Conservation (phyloP, 1,140 invertebrate species). For the roundworm (Caenorhabditis elegans) region WBcel235 BX284602.5:11527001-11527500, state of each 20-base stretch:
- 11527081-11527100: too few relatives aligned
- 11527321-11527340: neutral
- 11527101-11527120: neutral
- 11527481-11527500: too few relatives aligned
- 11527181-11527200: too few relatives aligned
- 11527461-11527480: neutral
- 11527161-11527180: too few relatives aligned
- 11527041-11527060: conserved; percentile 8
- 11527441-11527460: neutral
- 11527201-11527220: too few relatives aligned
- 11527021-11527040: neutral
- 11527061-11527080: too few relatives aligned
- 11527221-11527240: neutral
- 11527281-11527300: conserved; percentile 10
- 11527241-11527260: neutral
- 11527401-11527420: neutral
- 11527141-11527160: too few relatives aligned
- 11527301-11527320: neutral
- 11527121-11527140: neutral
- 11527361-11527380: neutral
- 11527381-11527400: neutral
- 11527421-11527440: neutral
- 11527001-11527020: neutral
- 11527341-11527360: neutral
- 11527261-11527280: conserved; percentile 4